Percentiles rank a stretch among this genome's conserved stretches.
Conservation (phyloP, 2,113 vertebrate species). For the Gila orcuttii region DNA sequence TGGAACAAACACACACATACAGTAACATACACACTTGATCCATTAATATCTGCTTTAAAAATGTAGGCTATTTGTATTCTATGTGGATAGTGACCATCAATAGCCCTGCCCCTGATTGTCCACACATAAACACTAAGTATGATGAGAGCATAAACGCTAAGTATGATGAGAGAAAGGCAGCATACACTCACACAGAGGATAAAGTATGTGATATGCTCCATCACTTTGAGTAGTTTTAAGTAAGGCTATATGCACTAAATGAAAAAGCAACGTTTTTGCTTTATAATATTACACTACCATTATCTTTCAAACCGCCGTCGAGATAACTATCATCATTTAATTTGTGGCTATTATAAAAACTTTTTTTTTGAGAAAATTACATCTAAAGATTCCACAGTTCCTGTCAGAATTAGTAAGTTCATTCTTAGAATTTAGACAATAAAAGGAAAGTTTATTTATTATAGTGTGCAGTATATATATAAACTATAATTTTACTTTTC, state of each 20-base stretch:
- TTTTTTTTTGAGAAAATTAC: neutral
- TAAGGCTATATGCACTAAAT: neutral
- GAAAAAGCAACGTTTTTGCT: neutral
- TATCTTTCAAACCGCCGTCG: neutral
- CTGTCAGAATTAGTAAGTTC: neutral
- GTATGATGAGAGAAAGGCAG: conserved; percentile 24
- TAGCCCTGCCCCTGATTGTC: conserved; percentile 54
- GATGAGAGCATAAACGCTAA: conserved; percentile 27
- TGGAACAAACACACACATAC: neutral
- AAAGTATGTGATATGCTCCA: neutral
- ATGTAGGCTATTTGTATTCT: conserved; percentile 11
- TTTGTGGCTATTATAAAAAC: neutral
- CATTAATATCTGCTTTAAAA: neutral
- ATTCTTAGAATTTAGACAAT: neutral
- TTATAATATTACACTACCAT: neutral
- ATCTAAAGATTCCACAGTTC: neutral
- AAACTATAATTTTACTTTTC: neutral
- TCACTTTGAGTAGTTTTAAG: neutral
- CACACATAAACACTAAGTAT: conserved; percentile 29
- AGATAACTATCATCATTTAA: neutral
- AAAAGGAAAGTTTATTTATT: neutral
- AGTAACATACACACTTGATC: neutral
- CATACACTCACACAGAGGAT: conserved; percentile 32
- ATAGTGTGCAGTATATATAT: neutral
- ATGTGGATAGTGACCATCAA: conserved; percentile 30